These are phyloP conservation scores for Vireo altiloquus DNA, from an alignment of 2,113 vertebrate species.

Conservation along the genomic window DNA sequence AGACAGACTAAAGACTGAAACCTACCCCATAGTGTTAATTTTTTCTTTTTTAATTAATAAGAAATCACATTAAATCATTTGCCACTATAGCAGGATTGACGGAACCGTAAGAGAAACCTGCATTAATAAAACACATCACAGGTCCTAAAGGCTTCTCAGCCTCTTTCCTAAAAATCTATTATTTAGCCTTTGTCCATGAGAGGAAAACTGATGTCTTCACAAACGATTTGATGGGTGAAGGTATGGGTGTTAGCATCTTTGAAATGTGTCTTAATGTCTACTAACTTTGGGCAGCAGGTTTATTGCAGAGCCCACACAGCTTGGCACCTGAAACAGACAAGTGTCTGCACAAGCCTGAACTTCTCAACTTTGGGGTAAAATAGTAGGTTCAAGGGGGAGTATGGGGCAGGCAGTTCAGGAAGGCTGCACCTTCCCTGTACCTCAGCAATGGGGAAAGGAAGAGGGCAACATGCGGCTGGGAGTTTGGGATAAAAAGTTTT, in stretches of 20 bases:
- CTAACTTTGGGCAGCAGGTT: not conserved
- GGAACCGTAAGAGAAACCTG: not conserved
- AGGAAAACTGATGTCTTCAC: not conserved
- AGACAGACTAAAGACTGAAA: not conserved
- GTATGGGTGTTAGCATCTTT: fast-evolving
- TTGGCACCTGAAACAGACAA: not conserved
- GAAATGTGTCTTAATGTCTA: not conserved
- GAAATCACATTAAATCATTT: not conserved
- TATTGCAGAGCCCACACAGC: not conserved
- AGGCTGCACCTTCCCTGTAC: not conserved
- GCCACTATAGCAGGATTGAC: not conserved
- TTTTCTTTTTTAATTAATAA: not conserved
- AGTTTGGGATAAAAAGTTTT: not conserved
- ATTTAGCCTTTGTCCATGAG: not conserved
- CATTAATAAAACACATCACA: fast-evolving
- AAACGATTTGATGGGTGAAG: not conserved
- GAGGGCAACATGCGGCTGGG: fast-evolving
- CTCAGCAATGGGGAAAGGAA: not conserved
- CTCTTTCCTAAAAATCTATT: not conserved
- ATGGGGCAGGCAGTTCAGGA: fast-evolving
- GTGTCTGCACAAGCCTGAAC: not conserved
- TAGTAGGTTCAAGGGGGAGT: not conserved
- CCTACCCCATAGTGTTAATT: fast-evolving
- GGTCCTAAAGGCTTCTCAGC: not conserved
- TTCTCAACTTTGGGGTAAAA: not conserved